These are phyloP conservation scores for Oreamnos americanus DNA, from an alignment of 2,113 vertebrate species.

Conservation along the genomic window DNA sequence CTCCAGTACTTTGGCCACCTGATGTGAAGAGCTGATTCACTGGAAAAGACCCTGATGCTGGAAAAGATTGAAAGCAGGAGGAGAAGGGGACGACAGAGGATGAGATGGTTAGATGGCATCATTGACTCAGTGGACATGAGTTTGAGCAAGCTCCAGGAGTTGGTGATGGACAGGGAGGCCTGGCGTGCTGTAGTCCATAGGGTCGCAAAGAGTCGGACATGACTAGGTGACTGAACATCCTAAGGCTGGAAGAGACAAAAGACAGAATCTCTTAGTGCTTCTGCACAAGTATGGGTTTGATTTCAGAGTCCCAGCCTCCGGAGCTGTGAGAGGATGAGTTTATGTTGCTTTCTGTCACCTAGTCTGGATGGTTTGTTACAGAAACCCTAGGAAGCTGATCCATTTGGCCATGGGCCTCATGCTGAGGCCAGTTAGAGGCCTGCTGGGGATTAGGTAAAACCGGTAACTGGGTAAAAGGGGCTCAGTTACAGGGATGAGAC, in stretches of 20 bases:
- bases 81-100: not conserved
- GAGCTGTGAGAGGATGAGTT: not conserved
- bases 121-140: not conserved
- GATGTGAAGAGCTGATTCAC: accelerated
- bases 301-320: not conserved
- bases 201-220: not conserved
- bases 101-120: not conserved
- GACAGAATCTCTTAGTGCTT: not conserved
- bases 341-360: not conserved
- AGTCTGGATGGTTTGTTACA: not conserved
- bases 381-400: not conserved
- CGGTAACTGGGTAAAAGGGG: not conserved
- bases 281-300: not conserved
- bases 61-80: not conserved
- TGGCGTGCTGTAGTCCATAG: not conserved
- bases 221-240: not conserved
- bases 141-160: not conserved
- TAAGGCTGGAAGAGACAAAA: not conserved
- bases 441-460: not conserved
- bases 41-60: not conserved
- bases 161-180: not conserved
- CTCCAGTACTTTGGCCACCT: not conserved
- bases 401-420: not conserved
- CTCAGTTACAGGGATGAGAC: not conserved
- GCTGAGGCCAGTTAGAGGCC: not conserved